A percentile compares a stretch with the other conserved stretches of the same genome.
Conservation (phyloP, 2,113 vertebrate species). For the Lontra canadensis region DNA sequence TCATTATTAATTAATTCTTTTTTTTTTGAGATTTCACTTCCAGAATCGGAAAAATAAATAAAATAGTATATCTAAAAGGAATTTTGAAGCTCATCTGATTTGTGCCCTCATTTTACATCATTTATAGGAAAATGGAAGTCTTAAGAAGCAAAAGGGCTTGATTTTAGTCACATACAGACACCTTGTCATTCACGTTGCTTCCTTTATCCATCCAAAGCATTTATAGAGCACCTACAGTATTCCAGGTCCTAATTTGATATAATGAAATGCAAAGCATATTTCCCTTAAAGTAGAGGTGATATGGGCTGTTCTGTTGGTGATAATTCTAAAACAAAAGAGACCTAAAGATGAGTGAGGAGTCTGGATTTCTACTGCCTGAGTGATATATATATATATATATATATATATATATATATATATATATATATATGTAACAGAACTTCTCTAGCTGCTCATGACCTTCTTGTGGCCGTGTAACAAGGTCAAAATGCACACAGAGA, state of each 20-base stretch:
- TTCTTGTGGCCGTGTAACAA: not conserved
- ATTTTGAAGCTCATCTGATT: not conserved
- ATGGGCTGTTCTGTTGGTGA: not conserved
- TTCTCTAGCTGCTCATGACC: not conserved
- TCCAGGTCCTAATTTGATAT: not conserved
- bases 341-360: not conserved
- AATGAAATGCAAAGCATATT: not conserved
- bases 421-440: not conserved
- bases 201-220: not conserved
- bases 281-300: not conserved
- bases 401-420: not conserved
- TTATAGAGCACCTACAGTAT: not conserved
- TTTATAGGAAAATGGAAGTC: not conserved
- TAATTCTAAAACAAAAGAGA: not conserved
- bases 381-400: not conserved
- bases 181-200: not conserved
- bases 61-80: not conserved
- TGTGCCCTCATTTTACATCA: not conserved
- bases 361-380: not conserved
- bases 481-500: not conserved
- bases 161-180: not conserved
- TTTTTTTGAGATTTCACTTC: not conserved
- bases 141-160: not conserved
- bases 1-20: not conserved
- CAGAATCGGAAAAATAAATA: not conserved